Percentiles rank a stretch among this genome's conserved stretches.
Evolutionary conservation across 2,113 vertebrate species (phyloP).

Genomic region (Paramisgurnus dabryanus): DNA sequence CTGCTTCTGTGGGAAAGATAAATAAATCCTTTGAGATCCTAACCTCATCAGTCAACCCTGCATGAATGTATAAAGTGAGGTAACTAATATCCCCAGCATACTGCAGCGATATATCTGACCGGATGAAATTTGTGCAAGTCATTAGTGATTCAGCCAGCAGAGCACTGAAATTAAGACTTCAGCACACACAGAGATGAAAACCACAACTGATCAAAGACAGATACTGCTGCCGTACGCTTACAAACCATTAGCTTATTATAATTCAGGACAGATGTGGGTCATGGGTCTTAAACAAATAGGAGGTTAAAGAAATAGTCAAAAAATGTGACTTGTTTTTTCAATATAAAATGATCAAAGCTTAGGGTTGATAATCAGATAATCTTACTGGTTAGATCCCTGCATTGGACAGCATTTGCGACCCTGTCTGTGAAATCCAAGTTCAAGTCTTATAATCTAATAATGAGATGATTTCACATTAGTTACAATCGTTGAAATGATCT

Average conservation of each 20-base stretch:
- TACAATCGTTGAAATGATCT: no score
- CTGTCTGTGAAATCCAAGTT: no score
- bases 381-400: no score
- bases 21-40: neutral
- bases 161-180: neutral
- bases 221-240: neutral
- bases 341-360: no score
- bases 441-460: no score
- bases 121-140: slow-evolving; percentile 44
- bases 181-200: neutral
- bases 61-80: slow-evolving; percentile 30
- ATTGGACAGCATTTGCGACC: no score
- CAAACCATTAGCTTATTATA: neutral
- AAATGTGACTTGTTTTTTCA: no score
- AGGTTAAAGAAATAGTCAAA: no score
- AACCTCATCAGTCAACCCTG: slow-evolving; percentile 10
- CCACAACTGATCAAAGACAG: neutral
- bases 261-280: neutral
- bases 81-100: slow-evolving; percentile 33
- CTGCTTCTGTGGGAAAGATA: neutral
- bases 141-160: slow-evolving; percentile 33
- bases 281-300: no score
- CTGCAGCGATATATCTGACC: slow-evolving; percentile 11
- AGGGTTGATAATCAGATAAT: no score
- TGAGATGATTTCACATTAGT: no score